Percentiles rank a stretch among this genome's conserved stretches.
phyloP scores from a whole-genome alignment of 2,113 vertebrate species.

The Engystomops pustulosus region DNA sequence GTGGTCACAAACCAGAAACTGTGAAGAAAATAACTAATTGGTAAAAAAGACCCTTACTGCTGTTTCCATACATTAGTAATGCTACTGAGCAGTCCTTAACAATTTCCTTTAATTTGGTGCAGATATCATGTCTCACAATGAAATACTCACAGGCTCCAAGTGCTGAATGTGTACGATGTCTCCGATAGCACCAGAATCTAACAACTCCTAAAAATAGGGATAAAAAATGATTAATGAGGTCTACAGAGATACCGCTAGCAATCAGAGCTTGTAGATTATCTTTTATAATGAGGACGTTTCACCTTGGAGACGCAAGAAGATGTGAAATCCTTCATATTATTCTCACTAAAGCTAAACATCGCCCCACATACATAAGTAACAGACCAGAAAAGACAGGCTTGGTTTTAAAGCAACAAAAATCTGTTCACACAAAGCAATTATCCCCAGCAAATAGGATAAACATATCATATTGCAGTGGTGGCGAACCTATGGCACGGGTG shows the following conservation, averaged over 20 bases:
- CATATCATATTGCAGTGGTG: too few species aligned
- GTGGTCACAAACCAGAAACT: too few species aligned
- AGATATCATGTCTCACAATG: not conserved
- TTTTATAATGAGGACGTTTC: not conserved
- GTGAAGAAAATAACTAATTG: too few species aligned
- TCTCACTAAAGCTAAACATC: not conserved
- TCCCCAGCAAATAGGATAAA: too few species aligned
- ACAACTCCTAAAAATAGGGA: slow-evolving; percentile 68
- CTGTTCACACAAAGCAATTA: not conserved
- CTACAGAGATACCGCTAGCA: not conserved
- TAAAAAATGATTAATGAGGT: not conserved
- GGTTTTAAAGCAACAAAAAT: not conserved
- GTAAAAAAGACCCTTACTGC: not conserved
- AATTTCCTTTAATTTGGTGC: not conserved
- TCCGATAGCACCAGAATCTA: slow-evolving; percentile 76
- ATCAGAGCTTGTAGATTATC: not conserved
- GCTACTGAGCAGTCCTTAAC: not conserved
- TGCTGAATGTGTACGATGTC: slow-evolving; percentile 85
- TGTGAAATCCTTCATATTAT: slow-evolving; percentile 3
- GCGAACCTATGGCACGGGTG: too few species aligned
- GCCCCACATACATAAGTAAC: not conserved
- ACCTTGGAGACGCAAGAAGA: not conserved
- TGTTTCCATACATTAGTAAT: not conserved
- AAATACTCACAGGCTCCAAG: slow-evolving; percentile 76
- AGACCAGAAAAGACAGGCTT: not conserved